These are phyloP conservation scores for Barnardius zonarius DNA, from an alignment of 2,113 vertebrate genomes.

Conservation along the genomic window DNA sequence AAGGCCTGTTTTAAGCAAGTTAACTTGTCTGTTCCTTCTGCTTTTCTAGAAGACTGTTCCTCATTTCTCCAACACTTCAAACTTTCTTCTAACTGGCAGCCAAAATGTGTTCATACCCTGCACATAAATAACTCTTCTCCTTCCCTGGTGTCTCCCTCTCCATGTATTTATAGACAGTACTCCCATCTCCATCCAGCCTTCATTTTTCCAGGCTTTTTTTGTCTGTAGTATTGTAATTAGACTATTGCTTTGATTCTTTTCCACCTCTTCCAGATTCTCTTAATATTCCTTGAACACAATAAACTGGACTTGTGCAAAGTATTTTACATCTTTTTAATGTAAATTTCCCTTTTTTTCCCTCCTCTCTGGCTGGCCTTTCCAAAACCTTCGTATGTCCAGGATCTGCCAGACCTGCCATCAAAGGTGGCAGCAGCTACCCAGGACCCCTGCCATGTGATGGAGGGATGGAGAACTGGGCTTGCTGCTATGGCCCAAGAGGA, in stretches of 20 bases:
- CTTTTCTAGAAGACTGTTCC: neutral
- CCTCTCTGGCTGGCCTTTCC: neutral
- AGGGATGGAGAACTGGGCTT: neutral
- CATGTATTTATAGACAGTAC: neutral
- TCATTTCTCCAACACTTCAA: neutral
- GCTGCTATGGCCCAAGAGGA: neutral
- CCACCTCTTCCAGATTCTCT: neutral
- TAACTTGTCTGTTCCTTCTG: neutral
- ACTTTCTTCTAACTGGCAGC: neutral
- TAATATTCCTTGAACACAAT: neutral
- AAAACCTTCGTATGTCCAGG: neutral
- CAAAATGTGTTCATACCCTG: neutral
- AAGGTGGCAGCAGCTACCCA: neutral
- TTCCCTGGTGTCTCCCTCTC: neutral
- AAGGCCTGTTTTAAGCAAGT: neutral
- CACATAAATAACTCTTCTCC: neutral
- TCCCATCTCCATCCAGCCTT: neutral
- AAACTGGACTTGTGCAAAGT: neutral
- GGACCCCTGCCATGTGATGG: neutral
- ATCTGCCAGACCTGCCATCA: neutral
- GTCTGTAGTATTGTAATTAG: neutral
- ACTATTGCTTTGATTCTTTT: neutral
- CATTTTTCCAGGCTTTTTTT: neutral
- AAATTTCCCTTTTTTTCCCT: neutral
- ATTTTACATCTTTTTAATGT: neutral